Percentiles rank a stretch among this genome's conserved stretches.
These are phyloP conservation scores for Spinus olivaceus DNA, from an alignment of 2,797 vertebrate genomes.

Conservation along the genomic window DNA sequence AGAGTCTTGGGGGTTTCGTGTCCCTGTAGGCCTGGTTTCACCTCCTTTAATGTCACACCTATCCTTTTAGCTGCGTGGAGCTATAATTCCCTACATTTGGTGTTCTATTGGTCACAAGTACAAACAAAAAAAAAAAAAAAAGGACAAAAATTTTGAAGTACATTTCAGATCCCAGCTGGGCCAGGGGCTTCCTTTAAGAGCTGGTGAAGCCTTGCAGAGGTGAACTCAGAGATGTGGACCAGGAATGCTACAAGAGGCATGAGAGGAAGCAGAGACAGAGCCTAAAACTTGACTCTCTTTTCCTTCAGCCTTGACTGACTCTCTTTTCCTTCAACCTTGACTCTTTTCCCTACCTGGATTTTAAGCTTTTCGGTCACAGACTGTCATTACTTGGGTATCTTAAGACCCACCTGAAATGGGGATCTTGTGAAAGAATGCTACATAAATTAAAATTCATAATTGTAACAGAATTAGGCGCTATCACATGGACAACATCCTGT, in stretches of 20 bases:
- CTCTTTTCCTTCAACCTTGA: background rate
- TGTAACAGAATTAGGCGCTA: background rate
- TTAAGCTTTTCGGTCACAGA: background rate
- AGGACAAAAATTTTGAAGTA: background rate
- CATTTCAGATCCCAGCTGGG: background rate
- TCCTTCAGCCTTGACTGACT: background rate
- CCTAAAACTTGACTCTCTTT: background rate
- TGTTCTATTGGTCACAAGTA: background rate
- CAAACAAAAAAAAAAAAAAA: background rate
- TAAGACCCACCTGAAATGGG: background rate
- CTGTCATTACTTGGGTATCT: fast-evolving
- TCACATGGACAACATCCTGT: background rate
- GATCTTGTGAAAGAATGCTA: background rate
- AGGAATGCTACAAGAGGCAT: fast-evolving
- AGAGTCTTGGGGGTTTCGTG: background rate
- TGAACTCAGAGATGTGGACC: background rate
- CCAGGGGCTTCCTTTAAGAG: background rate
- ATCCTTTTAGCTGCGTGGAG: background rate
- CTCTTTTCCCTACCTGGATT: background rate
- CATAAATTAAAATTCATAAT: background rate
- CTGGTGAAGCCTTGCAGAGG: background rate
- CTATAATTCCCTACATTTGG: background rate
- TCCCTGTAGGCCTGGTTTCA: background rate
- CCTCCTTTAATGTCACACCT: background rate
- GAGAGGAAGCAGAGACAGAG: background rate